Evolutionary conservation across 2,113 vertebrate species (phyloP).

Genomic region (Todiramphus saurophagus): DNA sequence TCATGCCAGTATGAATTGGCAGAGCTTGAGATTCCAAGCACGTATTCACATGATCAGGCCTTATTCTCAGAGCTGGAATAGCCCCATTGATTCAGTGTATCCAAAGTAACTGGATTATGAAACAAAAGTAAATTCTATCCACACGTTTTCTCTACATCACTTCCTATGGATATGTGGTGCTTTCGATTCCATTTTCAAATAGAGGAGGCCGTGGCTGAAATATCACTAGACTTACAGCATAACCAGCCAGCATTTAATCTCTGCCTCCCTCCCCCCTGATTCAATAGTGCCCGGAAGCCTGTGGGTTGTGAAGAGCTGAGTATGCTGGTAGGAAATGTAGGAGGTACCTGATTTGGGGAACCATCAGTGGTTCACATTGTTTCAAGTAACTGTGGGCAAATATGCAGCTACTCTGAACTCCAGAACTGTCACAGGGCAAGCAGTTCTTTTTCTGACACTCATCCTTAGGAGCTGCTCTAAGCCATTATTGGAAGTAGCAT

Average conservation of each 20-base stretch:
- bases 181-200: neutral
- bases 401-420: neutral
- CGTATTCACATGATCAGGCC: neutral
- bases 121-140: conserved; percentile 29
- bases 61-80: conserved; percentile 26
- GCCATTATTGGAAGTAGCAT: neutral
- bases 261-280: too few species aligned
- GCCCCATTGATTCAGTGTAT: conserved; percentile 24
- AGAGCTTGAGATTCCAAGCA: conserved; percentile 48
- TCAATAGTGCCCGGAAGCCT: neutral
- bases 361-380: neutral
- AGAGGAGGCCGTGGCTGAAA: neutral
- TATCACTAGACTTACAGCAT: neutral
- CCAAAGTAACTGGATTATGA: conserved; percentile 27
- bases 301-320: neutral
- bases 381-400: neutral
- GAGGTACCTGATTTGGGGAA: neutral
- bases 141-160: neutral
- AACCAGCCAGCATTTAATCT: neutral
- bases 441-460: neutral
- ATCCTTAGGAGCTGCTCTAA: neutral
- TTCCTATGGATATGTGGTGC: neutral
- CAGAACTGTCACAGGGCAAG: neutral
- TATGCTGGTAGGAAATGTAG: neutral
- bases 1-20: conserved; percentile 14